Evolutionary conservation across 2,797 vertebrate genomes (phyloP).

Genomic region (Myotis planiceps): DNA sequence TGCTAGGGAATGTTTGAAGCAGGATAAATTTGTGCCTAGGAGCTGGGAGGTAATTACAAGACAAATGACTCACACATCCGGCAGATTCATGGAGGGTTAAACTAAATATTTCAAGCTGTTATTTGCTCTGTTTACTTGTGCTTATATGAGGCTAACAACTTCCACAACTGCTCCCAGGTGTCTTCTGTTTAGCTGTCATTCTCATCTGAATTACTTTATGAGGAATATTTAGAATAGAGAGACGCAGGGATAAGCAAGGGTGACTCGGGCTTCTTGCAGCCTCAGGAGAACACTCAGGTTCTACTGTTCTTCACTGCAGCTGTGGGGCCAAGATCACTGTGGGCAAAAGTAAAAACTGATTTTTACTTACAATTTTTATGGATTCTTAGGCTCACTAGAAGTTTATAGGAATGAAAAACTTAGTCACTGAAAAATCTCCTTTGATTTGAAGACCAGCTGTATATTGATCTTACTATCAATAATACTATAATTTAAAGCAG

Average conservation of each 20-base stretch:
- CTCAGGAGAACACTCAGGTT: background rate
- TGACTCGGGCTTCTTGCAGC: background rate
- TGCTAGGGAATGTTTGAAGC: conserved; percentile 29
- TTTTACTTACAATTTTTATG: background rate
- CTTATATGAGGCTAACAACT: conserved; percentile 70
- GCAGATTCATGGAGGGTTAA: conserved; percentile 41
- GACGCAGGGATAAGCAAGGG: background rate
- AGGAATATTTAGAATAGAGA: conserved; percentile 61
- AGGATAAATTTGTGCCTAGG: conserved; percentile 32
- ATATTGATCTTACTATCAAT: background rate
- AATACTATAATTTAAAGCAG: background rate
- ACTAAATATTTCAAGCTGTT: conserved; percentile 72
- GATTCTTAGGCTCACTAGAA: background rate
- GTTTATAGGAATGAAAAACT: background rate
- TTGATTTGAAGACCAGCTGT: background rate
- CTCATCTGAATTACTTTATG: conserved; percentile 63
- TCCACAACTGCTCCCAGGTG: conserved; percentile 66
- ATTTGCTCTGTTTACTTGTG: conserved; percentile 69
- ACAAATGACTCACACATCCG: conserved; percentile 50
- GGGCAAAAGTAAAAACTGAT: background rate
- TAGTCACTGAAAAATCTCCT: background rate
- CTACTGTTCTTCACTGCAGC: background rate
- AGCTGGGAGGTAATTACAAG: conserved; percentile 54
- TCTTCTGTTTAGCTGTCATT: conserved; percentile 52
- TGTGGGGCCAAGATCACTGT: background rate